A percentile compares a stretch with the other conserved stretches of the same genome.
phyloP scores from a whole-genome alignment of 1,140 invertebrate species.

The Drosophila pruinosa region DNA sequence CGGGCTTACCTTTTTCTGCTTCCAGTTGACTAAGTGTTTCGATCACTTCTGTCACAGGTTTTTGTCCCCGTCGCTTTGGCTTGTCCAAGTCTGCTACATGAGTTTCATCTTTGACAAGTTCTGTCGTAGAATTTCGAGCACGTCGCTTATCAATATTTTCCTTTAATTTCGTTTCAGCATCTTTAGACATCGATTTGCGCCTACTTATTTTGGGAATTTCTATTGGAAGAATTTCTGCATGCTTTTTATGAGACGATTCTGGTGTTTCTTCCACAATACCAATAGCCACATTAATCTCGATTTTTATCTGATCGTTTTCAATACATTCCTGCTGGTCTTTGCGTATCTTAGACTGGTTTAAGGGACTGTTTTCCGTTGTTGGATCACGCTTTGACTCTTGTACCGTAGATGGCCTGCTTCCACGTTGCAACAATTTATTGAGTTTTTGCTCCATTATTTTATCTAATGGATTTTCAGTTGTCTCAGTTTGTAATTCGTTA shows the following conservation, averaged over 20 bases:
- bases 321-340: background rate
- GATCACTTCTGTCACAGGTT: slow-evolving; percentile 11
- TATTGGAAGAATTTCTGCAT: background rate
- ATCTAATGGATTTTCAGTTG: background rate
- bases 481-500: background rate
- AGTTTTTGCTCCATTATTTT: background rate
- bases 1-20: too few relatives aligned
- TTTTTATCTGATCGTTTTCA: background rate
- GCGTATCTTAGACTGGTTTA: background rate
- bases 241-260: background rate
- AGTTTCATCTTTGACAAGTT: background rate
- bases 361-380: background rate
- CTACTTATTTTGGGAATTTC: background rate
- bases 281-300: too few relatives aligned
- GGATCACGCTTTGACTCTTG: too few relatives aligned
- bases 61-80: slow-evolving; percentile 26
- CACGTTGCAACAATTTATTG: background rate
- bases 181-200: background rate
- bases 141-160: background rate
- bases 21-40: too few relatives aligned
- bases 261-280: background rate
- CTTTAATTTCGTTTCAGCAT: background rate
- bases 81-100: slow-evolving; percentile 4
- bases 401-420: background rate
- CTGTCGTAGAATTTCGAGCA: slow-evolving; percentile 17